A percentile compares a stretch with the other conserved stretches of the same genome.
These are phyloP conservation scores for Kryptopterus vitreolus DNA, from an alignment of 2,797 vertebrate genomes.

Conservation along the genomic window DNA sequence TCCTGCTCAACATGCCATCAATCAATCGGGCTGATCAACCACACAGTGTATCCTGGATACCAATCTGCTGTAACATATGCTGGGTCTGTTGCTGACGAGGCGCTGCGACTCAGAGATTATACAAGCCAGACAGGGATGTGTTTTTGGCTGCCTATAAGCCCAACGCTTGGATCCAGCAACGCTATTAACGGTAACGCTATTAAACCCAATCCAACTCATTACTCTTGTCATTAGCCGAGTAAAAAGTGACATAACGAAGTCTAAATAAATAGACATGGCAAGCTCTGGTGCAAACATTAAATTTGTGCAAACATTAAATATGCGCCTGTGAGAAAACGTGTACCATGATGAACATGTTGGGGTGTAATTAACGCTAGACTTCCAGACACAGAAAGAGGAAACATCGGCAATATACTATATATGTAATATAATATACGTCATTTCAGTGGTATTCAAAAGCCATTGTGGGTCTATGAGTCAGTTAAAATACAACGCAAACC, in stretches of 20 bases:
- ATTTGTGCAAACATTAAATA: not conserved
- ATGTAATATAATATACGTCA: not conserved
- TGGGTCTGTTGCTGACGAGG: constrained; percentile 30
- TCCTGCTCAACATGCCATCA: constrained; percentile 18
- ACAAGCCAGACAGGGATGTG: constrained; percentile 22
- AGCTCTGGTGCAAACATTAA: not conserved
- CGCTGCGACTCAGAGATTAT: constrained; percentile 9
- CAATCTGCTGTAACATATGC: constrained; percentile 46
- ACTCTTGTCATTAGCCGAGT: not conserved
- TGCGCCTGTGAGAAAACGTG: not conserved
- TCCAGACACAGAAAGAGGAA: not conserved
- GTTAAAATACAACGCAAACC: not conserved
- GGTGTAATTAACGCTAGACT: not conserved
- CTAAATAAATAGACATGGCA: not conserved
- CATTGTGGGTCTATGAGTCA: no score
- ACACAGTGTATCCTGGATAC: constrained; percentile 42
- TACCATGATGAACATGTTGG: not conserved
- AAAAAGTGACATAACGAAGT: not conserved
- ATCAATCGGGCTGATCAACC: constrained; percentile 26
- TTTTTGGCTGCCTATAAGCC: not conserved
- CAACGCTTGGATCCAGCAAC: constrained; percentile 2
- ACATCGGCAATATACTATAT: no score
- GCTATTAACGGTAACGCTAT: not conserved
- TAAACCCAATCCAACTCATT: not conserved
- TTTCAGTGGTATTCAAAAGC: not conserved